Conservation (phyloP, 2,888 invertebrate genomes). For the Zhuqinia jingwanae region DNA sequence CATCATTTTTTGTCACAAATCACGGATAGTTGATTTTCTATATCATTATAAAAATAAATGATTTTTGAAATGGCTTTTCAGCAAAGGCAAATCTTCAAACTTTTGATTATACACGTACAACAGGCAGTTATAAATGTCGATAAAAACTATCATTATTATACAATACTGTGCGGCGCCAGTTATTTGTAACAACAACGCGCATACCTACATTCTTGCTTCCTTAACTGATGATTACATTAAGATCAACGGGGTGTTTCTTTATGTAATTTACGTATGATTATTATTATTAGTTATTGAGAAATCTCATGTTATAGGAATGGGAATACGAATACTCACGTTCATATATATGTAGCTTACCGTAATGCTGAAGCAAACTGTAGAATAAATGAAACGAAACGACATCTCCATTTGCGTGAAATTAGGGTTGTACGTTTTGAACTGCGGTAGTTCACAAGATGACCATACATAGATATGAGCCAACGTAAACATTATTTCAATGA, state of each 20-base stretch:
- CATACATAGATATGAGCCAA: not conserved
- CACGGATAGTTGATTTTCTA: no score
- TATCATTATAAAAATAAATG: no score
- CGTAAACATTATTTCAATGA: constrained; percentile 14
- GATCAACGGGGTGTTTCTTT: constrained; percentile 24
- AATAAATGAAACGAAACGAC: constrained; percentile 97
- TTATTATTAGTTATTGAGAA: constrained; percentile 39
- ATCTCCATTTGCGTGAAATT: constrained; percentile 98
- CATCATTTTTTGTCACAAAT: no score
- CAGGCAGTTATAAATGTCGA: not conserved
- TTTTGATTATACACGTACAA: no score
- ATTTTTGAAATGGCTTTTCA: no score
- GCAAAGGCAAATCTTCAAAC: no score
- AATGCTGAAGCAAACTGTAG: constrained; percentile 86
- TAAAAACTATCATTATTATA: not conserved
- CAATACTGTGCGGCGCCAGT: no score
- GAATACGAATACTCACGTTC: not conserved
- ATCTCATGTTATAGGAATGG: not conserved
- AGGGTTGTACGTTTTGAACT: constrained; percentile 98
- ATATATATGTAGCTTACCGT: constrained; percentile 86
- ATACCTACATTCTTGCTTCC: constrained; percentile 8
- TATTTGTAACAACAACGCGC: no score
- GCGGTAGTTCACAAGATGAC: constrained; percentile 77
- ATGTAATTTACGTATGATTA: not conserved
- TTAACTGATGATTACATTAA: not conserved